Evolutionary conservation across 2,888 invertebrate species (phyloP), one percentile per base, ranked within the genome.

Genomic region (Antitype chi): DNA sequence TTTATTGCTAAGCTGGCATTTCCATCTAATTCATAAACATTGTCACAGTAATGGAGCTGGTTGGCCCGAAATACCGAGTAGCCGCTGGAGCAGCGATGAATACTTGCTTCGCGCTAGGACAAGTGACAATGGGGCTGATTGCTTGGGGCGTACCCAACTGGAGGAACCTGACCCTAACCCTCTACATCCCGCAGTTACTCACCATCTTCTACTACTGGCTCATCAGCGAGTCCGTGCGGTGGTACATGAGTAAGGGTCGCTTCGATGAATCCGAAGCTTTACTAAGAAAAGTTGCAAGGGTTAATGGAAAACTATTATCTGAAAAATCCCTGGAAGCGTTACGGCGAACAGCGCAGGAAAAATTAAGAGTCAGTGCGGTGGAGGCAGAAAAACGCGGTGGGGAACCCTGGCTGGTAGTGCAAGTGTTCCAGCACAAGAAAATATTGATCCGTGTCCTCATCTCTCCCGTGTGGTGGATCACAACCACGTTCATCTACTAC

Each of bases 61-160:
- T 98, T 9, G 98, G 98, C 0, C 98, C 98, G 0, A 97, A 97
- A 69, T 97, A 97, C 66, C 97, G 98, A 55, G 98, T 98, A 1
- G 93, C 98, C 11, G 97, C 97, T 11, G 98, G 98, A 49, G 97
- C 98, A 13, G 94, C 98, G 53, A 96, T 98, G 76, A 97, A 97
- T 75, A 97, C 97, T 15, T 97, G 97, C 88, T 98, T 98, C 90
- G 97, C 98, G 0, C 81, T 98, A 2, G 98, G 98, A 0, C 98
- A 98, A 93, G 97, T 98, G 32, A 86, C 97, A 0, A 91, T 98
- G 74, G 98, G 98, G 0, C 90, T 97, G 57, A 94, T 97, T 7
- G 98, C 98, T 0, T 98, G 98, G 97, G 95, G 94, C 67, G 95
- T 97, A 0, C 97, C 97, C 59, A 96, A 98, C 89, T 98, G 98